phyloP scores from a whole-genome alignment of 2,113 vertebrate species.

The Columbina picui region DNA sequence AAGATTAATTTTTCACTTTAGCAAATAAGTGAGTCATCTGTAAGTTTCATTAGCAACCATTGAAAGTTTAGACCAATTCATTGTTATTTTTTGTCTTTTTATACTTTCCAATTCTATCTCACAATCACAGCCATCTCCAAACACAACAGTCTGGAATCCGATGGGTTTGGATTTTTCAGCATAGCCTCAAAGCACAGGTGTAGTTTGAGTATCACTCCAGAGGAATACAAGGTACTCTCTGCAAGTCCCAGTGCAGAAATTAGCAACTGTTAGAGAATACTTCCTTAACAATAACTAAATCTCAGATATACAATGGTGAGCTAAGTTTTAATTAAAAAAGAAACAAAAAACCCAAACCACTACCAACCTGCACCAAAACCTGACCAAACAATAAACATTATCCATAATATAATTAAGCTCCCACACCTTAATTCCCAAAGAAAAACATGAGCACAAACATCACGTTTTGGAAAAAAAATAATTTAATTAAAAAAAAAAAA shows the following conservation, averaged over 20 bases:
- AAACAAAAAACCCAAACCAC: neutral
- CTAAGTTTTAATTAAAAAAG: neutral
- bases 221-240: neutral
- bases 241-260: neutral
- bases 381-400: neutral
- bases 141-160: neutral
- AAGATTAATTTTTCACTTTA: neutral
- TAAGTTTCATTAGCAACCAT: neutral
- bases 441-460: neutral
- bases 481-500: neutral
- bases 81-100: neutral
- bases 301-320: neutral
- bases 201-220: neutral
- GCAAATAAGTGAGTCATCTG: neutral
- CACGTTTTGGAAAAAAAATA: neutral
- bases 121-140: neutral
- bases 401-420: neutral
- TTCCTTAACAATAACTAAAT: neutral
- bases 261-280: too few relatives aligned
- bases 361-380: fast-evolving
- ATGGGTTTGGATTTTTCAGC: neutral
- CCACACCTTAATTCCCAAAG: neutral
- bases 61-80: neutral
- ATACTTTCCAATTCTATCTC: neutral
- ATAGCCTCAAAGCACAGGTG: neutral